A percentile compares a stretch with the other conserved stretches of the same genome.
These are phyloP conservation scores for Salticus scenicus DNA, from an alignment of 2,888 invertebrate genomes.

Conservation along the genomic window DNA sequence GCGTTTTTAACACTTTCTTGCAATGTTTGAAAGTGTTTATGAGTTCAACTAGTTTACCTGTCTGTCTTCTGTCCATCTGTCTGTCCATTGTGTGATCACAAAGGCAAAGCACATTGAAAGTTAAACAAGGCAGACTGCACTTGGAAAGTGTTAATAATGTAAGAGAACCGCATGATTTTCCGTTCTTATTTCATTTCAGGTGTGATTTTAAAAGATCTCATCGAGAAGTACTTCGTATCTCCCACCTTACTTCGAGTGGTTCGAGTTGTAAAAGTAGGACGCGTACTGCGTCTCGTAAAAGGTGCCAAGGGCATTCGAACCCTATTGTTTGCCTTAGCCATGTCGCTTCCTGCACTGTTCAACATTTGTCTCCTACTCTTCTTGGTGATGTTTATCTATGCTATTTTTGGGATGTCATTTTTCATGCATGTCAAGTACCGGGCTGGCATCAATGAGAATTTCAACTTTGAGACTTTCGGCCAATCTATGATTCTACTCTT, in stretches of 20 bases:
- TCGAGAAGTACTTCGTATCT: conserved; percentile 97
- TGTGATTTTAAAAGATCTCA: conserved; percentile 95
- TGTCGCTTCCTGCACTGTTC: conserved; percentile 98
- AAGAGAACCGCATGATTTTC: no score
- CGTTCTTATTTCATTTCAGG: conserved; percentile 80
- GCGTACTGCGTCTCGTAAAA: conserved; percentile 97
- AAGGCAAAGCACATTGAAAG: no score
- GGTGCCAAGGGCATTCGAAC: conserved; percentile 99
- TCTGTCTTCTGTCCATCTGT: no score
- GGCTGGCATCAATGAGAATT: conserved; percentile 95
- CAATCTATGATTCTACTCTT: conserved; percentile 98
- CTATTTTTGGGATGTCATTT: conserved; percentile 99
- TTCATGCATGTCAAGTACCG: conserved; percentile 98
- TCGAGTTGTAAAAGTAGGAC: conserved; percentile 97
- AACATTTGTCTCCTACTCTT: conserved; percentile 98
- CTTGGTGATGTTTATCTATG: conserved; percentile 99
- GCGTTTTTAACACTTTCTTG: no score
- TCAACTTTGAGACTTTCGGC: conserved; percentile 98
- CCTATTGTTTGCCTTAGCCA: conserved; percentile 96
- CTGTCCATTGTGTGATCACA: no score
- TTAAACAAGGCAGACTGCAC: no score
- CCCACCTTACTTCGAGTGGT: conserved; percentile 98
- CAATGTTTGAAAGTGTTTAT: no score
- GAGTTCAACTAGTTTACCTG: no score
- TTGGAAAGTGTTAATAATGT: no score